Conservation (phyloP, 2,888 invertebrate genomes). For the Leptopterna dolabrata region DNA sequence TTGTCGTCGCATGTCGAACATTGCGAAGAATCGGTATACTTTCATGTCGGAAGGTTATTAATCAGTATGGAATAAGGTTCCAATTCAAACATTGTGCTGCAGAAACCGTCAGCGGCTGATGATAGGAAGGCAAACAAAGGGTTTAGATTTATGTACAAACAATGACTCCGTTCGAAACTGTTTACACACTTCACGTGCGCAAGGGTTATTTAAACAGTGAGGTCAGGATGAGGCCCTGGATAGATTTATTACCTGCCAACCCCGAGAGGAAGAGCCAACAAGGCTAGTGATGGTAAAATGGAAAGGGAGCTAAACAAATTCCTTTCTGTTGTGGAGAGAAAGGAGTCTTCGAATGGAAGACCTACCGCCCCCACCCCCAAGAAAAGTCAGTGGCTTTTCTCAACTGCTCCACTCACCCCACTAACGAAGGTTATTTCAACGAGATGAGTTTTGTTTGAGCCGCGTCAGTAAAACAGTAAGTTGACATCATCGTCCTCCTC, state of each 20-base stretch:
- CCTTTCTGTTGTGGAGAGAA: conserved; percentile 20
- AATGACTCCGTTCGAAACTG: conserved; percentile 48
- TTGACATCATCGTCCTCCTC: conserved; percentile 27
- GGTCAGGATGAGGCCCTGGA: conserved; percentile 43
- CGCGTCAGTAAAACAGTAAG: conserved; percentile 42
- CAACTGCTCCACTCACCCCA: background rate
- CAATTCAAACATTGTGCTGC: conserved; percentile 33
- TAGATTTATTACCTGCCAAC: conserved; percentile 52
- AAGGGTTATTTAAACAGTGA: conserved; percentile 53
- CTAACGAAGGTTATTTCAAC: conserved; percentile 45
- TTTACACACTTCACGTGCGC: conserved; percentile 52
- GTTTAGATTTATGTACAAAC: conserved; percentile 46
- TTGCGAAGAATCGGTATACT: background rate
- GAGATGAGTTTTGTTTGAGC: conserved; percentile 50
- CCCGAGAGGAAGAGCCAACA: conserved; percentile 49
- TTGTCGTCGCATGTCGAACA: background rate
- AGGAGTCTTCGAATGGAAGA: background rate
- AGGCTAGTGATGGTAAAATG: conserved; percentile 19
- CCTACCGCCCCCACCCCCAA: background rate
- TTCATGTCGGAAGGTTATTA: background rate
- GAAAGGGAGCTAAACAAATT: conserved; percentile 52
- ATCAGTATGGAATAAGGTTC: background rate
- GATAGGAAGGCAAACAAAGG: conserved; percentile 44
- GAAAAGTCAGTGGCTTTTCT: background rate
- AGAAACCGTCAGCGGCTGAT: conserved; percentile 32